Conservation (phyloP, 2,888 invertebrate genomes). For the Anorthoa munda region DNA sequence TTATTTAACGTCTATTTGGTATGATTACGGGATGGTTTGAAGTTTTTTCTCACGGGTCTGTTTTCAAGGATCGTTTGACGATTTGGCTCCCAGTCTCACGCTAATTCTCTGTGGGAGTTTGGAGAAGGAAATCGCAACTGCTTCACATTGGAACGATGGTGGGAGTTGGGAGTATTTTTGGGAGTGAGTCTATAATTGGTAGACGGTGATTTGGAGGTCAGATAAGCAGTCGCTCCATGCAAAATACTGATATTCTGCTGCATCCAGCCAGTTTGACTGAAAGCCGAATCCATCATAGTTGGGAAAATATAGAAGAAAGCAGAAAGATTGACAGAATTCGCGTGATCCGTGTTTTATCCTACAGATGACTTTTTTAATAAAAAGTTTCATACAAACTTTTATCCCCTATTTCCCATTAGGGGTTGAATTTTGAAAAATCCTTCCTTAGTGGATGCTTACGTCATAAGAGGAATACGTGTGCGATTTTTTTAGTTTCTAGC, state of each 20-base stretch:
- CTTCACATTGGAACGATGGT: background rate
- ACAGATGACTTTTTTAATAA: no score
- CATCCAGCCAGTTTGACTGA: background rate
- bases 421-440: no score
- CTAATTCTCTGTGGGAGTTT: constrained; percentile 15
- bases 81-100: constrained; percentile 38
- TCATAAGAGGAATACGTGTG: no score
- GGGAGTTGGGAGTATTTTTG: constrained; percentile 3
- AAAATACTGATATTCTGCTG: background rate
- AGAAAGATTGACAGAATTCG: no score
- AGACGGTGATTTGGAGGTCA: background rate
- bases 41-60: constrained; percentile 28
- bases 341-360: no score
- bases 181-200: background rate
- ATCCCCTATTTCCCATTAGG: no score
- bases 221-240: background rate
- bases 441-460: no score
- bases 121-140: constrained; percentile 19
- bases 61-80: constrained; percentile 19
- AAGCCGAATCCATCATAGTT: background rate
- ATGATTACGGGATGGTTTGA: constrained; percentile 20
- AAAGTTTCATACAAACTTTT: no score
- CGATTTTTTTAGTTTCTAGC: no score
- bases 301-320: no score
- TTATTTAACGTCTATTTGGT: constrained; percentile 29